Percentiles rank a stretch among this genome's conserved stretches.
phyloP scores from a whole-genome alignment of 1,140 invertebrate species.

The Pomacea maculata region DNA sequence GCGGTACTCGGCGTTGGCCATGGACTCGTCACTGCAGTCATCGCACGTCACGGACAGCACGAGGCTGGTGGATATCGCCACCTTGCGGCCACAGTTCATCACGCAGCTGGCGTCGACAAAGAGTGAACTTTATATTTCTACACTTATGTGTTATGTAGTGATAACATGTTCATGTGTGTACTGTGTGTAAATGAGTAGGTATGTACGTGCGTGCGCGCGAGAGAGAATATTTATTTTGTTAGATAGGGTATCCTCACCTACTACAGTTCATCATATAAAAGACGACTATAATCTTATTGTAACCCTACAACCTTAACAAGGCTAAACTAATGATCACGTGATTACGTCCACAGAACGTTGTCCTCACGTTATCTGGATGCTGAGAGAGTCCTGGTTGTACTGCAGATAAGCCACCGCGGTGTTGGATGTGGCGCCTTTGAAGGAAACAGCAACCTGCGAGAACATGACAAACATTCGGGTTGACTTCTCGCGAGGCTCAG shows the following conservation, averaged over 20 bases:
- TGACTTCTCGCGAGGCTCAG: neutral
- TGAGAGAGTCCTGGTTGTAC: too few relatives aligned
- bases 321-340: too few relatives aligned
- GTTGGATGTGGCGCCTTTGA: too few relatives aligned
- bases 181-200: neutral
- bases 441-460: neutral
- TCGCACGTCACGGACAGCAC: neutral
- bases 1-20: neutral
- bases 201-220: too few relatives aligned
- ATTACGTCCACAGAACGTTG: too few relatives aligned
- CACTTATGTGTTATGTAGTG: neutral
- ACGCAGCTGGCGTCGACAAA: neutral
- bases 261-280: neutral
- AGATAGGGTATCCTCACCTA: neutral
- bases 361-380: too few relatives aligned
- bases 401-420: too few relatives aligned
- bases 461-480: neutral
- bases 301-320: too few relatives aligned
- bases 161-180: neutral
- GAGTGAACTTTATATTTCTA: neutral
- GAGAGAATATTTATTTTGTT: too few relatives aligned
- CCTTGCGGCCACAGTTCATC: slow-evolving; percentile 6
- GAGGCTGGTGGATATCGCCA: neutral
- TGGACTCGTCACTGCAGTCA: neutral
- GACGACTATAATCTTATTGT: neutral